phyloP scores from a whole-genome alignment of 2,888 invertebrate genomes.

The Homarus gammarus region DNA sequence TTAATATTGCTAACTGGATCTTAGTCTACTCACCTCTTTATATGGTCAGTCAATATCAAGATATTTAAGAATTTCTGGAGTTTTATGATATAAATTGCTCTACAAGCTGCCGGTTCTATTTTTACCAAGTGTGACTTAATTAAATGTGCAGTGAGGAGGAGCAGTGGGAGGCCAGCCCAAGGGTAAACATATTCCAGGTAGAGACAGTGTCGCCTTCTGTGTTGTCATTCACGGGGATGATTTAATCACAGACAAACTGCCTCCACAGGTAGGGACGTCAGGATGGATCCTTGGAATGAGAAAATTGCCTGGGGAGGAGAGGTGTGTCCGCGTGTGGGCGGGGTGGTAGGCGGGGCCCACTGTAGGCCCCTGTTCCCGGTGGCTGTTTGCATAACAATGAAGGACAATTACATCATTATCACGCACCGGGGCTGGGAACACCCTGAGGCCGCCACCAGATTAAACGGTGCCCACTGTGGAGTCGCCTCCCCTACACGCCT shows the following conservation, averaged over 20 bases:
- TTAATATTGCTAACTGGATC: too few species aligned
- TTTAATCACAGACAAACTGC: neutral
- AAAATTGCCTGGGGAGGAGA: neutral
- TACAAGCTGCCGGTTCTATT: too few species aligned
- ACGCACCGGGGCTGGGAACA: slow-evolving; percentile 41
- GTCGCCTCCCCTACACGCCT: neutral
- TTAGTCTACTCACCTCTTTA: too few species aligned
- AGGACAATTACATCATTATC: slow-evolving; percentile 49
- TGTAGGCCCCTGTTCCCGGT: slow-evolving; percentile 16
- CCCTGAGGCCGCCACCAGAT: slow-evolving; percentile 41
- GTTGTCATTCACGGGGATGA: neutral
- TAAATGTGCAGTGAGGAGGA: too few species aligned
- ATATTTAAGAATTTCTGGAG: too few species aligned
- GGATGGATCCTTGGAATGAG: neutral
- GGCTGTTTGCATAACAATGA: slow-evolving; percentile 60
- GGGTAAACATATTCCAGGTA: too few species aligned
- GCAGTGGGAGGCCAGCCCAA: too few species aligned
- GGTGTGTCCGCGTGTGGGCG: neutral
- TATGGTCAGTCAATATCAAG: too few species aligned
- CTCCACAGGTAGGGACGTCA: neutral
- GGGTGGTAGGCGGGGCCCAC: neutral
- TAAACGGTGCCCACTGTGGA: slow-evolving; percentile 21
- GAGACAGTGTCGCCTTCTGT: too few species aligned
- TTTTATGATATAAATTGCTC: too few species aligned
- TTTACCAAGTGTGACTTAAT: too few species aligned